These are phyloP conservation scores for Nephrotoma flavescens DNA, from an alignment of 2,888 invertebrate species.

Conservation along the genomic window DNA sequence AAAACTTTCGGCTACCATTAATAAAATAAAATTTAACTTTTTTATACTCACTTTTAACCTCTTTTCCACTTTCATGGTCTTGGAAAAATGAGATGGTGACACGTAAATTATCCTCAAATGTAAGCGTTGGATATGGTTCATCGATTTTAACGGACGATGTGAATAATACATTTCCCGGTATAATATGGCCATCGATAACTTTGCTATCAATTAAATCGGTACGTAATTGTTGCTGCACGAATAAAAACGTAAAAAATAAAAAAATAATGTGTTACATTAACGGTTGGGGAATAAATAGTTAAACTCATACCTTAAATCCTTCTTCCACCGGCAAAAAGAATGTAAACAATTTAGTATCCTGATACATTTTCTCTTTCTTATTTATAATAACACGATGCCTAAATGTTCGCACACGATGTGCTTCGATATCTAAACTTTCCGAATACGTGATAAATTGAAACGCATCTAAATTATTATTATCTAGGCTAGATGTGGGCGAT, in stretches of 20 bases:
- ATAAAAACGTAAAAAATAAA: conserved; percentile 6
- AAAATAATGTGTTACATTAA: neutral
- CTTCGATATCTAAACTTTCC: conserved; percentile 57
- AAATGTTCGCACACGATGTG: conserved; percentile 53
- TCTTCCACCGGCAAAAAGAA: conserved; percentile 86
- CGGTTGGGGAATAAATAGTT: neutral
- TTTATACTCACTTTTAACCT: conserved; percentile 40
- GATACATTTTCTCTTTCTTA: conserved; percentile 36
- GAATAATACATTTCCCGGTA: conserved; percentile 74
- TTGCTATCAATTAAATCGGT: conserved; percentile 65
- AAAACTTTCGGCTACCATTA: neutral
- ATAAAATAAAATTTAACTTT: neutral
- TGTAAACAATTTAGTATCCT: conserved; percentile 64
- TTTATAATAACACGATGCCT: conserved; percentile 1
- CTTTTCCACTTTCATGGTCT: conserved; percentile 44
- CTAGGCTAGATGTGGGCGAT: conserved; percentile 40
- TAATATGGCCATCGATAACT: conserved; percentile 81
- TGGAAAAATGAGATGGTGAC: conserved; percentile 68
- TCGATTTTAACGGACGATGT: conserved; percentile 65
- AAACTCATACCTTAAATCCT: conserved; percentile 58
- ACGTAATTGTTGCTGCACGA: conserved; percentile 45
- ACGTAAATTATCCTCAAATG: conserved; percentile 69
- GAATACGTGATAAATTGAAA: conserved; percentile 64
- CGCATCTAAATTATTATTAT: conserved; percentile 68
- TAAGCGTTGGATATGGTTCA: conserved; percentile 61